Evolutionary conservation across 1,140 invertebrate species (phyloP).

Genomic region (Pseudomyrmex cubaensis): DNA sequence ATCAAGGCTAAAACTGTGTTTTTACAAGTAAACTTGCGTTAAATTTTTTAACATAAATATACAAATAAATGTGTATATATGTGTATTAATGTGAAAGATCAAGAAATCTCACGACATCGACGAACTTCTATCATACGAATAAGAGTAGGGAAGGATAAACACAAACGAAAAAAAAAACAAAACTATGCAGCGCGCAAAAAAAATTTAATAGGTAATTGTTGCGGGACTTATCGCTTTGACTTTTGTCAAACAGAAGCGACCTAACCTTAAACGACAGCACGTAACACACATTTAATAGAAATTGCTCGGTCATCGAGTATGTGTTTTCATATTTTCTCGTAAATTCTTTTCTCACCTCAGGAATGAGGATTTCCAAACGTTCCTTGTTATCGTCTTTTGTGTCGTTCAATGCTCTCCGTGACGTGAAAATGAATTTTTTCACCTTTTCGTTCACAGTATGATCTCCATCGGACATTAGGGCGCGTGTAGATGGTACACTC

Average conservation of each 20-base stretch:
- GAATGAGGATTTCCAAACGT: constrained; percentile 91
- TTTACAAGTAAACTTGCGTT: no score
- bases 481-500: constrained; percentile 73
- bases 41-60: no score
- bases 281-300: constrained; percentile 68
- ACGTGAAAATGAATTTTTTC: constrained; percentile 92
- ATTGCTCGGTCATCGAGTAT: background rate
- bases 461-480: constrained; percentile 89
- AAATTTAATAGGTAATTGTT: background rate
- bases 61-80: no score
- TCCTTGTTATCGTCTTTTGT: constrained; percentile 88
- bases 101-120: no score
- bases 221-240: no score
- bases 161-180: background rate
- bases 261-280: constrained; percentile 71
- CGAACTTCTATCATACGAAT: no score
- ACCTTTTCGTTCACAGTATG: constrained; percentile 88
- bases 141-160: no score
- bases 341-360: constrained; percentile 86
- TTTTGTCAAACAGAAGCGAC: background rate
- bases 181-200: no score
- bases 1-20: no score
- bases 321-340: background rate
- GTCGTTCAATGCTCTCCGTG: constrained; percentile 86
- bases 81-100: no score